phyloP scores from a whole-genome alignment of 2,113 vertebrate genomes.

The Murina feae region DNA sequence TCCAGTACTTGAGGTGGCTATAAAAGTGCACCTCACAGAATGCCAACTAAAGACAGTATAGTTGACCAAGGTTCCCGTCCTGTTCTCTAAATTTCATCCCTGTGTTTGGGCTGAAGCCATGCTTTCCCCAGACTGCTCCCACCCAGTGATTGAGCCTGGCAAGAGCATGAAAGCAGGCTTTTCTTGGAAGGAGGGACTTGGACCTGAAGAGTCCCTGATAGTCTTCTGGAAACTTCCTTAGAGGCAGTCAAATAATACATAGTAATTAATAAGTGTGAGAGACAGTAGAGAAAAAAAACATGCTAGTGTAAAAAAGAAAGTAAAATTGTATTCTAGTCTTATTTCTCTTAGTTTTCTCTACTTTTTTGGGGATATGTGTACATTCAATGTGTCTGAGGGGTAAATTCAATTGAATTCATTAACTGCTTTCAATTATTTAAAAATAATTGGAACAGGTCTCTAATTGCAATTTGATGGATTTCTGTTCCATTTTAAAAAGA shows the following conservation, averaged over 20 bases:
- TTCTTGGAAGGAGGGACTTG: neutral
- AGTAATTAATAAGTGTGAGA: neutral
- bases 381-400: neutral
- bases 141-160: neutral
- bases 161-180: neutral
- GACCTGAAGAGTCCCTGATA: neutral
- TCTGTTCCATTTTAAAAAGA: neutral
- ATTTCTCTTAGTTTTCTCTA: neutral
- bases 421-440: neutral
- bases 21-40: neutral
- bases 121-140: neutral
- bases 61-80: neutral
- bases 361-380: neutral
- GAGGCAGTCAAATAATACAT: neutral
- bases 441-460: neutral
- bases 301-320: neutral
- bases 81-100: neutral
- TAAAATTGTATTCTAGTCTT: neutral
- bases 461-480: neutral
- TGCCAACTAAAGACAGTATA: too few relatives aligned
- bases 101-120: neutral
- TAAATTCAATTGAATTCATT: neutral
- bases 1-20: neutral
- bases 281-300: neutral
- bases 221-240: neutral